Evolutionary conservation across 1,140 invertebrate genomes (phyloP).

Genomic region (Macrostomum lignano): DNA sequence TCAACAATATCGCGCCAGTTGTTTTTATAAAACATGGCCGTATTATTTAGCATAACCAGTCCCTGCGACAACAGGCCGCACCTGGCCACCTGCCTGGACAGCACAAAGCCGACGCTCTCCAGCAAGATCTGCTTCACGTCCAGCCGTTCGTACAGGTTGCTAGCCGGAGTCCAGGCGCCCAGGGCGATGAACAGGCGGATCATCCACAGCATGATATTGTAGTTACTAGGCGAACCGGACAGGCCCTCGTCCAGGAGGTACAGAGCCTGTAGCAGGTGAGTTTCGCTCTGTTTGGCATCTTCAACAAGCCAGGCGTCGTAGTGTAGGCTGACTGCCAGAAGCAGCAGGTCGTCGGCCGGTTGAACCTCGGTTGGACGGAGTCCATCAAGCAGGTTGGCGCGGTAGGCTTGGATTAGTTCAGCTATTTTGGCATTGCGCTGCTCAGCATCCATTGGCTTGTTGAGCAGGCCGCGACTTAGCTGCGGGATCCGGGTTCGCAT

Average conservation of each 20-base stretch:
- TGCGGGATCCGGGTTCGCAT: too few relatives aligned
- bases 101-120: too few relatives aligned
- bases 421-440: too few relatives aligned
- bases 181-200: conserved; percentile 41
- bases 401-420: too few relatives aligned
- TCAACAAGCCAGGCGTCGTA: conserved; percentile 40
- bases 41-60: conserved; percentile 9
- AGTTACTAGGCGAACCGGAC: conserved; percentile 42
- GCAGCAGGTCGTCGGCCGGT: conserved; percentile 40
- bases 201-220: conserved; percentile 43
- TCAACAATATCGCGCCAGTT: too few relatives aligned
- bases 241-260: conserved; percentile 40
- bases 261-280: conserved; percentile 36
- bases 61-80: conserved; percentile 7
- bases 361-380: conserved; percentile 32
- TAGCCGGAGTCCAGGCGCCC: conserved; percentile 27
- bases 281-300: too few relatives aligned
- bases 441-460: too few relatives aligned
- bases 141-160: too few relatives aligned
- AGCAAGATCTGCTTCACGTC: too few relatives aligned
- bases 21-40: too few relatives aligned
- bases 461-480: too few relatives aligned
- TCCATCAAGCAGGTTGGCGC: too few relatives aligned
- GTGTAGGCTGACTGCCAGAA: conserved; percentile 46
- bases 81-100: conserved; percentile 4